A percentile compares a stretch with the other conserved stretches of the same genome.
Conservation (phyloP, 2,888 invertebrate species). For the Campaea margaritaria region DNA sequence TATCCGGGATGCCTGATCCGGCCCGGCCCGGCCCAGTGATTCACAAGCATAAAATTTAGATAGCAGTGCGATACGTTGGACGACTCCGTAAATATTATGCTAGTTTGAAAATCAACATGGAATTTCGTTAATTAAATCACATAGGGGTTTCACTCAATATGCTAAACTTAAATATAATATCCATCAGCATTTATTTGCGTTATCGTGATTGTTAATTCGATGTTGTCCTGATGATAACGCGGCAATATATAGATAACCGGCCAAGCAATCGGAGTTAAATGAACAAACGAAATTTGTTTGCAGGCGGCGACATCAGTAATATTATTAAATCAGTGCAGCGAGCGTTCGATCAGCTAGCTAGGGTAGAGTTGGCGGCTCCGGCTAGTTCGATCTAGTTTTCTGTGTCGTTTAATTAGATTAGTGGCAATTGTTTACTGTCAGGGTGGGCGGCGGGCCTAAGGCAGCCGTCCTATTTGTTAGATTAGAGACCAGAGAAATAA, state of each 20-base stretch:
- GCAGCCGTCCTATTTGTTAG: conserved; percentile 6
- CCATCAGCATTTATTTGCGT: background rate
- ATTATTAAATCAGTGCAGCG: background rate
- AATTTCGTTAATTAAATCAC: too few relatives aligned
- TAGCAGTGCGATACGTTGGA: conserved; percentile 8
- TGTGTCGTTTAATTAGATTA: conserved; percentile 43
- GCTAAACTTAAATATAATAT: too few relatives aligned
- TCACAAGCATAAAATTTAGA: conserved; percentile 20
- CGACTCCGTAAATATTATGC: background rate
- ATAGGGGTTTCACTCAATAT: too few relatives aligned
- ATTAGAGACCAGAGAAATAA: conserved; percentile 3
- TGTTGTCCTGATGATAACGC: background rate
- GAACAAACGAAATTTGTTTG: background rate
- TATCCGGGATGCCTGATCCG: conserved; percentile 1
- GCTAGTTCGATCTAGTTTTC: conserved; percentile 33
- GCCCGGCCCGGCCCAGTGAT: conserved; percentile 14
- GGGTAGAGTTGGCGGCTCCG: background rate
- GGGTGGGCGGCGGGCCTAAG: background rate
- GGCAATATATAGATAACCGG: background rate
- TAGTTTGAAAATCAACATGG: background rate
- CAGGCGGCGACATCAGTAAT: background rate
- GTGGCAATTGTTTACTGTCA: conserved; percentile 16
- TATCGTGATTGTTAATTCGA: background rate
- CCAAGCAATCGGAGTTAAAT: too few relatives aligned
- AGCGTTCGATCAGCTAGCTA: background rate